Conservation (phyloP, 1,140 invertebrate species). For the Rhagoletis zephyria region DNA sequence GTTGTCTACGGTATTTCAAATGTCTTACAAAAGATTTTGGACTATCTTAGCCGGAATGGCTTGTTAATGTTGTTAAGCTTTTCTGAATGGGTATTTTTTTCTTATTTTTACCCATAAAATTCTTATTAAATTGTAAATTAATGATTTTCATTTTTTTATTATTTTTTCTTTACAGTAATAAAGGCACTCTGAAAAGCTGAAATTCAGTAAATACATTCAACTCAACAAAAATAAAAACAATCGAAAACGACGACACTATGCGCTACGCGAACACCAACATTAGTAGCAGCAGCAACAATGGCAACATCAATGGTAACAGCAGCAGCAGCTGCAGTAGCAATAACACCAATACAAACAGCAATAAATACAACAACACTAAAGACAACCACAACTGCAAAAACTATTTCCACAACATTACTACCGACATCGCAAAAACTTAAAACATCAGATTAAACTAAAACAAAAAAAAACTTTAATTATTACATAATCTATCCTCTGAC, state of each 20-base stretch:
- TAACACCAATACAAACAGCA: not conserved
- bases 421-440: not conserved
- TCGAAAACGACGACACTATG: constrained; percentile 66
- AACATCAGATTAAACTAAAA: not conserved
- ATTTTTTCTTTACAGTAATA: constrained; percentile 65
- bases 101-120: too few relatives aligned
- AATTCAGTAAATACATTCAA: constrained; percentile 70
- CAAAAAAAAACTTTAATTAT: not conserved
- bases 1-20: too few relatives aligned
- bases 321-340: not conserved
- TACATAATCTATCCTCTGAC: not conserved
- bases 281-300: constrained; percentile 19
- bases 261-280: not conserved
- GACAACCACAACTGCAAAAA: constrained; percentile 21
- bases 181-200: constrained; percentile 73
- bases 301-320: not conserved
- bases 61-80: too few relatives aligned
- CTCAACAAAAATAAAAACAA: constrained; percentile 61
- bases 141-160: constrained; percentile 2
- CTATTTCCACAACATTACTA: constrained; percentile 1
- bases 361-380: not conserved
- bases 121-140: not conserved
- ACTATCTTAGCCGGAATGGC: too few relatives aligned
- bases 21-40: too few relatives aligned
- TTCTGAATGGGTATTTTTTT: too few relatives aligned